A percentile compares a stretch with the other conserved stretches of the same genome.
These are phyloP conservation scores for Antigone vipio DNA, from an alignment of 2,113 vertebrate genomes.

Conservation along the genomic window DNA sequence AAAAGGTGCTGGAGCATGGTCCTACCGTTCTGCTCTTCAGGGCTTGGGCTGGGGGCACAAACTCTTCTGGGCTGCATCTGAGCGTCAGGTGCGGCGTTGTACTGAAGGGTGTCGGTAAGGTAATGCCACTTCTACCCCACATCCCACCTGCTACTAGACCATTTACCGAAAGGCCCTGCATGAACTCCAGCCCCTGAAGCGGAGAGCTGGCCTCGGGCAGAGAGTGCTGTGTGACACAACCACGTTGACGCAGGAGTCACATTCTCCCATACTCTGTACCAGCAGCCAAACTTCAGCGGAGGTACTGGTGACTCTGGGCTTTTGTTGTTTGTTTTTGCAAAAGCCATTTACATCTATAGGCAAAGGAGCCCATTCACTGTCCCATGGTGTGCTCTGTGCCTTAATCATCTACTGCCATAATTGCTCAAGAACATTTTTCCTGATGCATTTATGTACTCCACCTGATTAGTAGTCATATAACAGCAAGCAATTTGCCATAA, in stretches of 20 bases:
- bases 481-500: conserved; percentile 61
- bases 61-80: not conserved
- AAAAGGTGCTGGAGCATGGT: fast-evolving
- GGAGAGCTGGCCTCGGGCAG: fast-evolving
- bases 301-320: not conserved
- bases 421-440: conserved; percentile 27
- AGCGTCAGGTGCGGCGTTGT: fast-evolving
- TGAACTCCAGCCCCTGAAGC: not conserved
- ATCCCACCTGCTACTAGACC: fast-evolving
- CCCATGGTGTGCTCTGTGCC: not conserved
- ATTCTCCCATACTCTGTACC: fast-evolving
- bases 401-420: not conserved
- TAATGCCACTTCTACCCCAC: fast-evolving
- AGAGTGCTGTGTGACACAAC: not conserved
- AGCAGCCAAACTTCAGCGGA: not conserved
- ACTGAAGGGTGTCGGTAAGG: not conserved
- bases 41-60: not conserved
- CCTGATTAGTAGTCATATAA: conserved; percentile 57
- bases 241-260: fast-evolving
- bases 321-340: not conserved
- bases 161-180: not conserved
- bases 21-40: not conserved
- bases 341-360: not conserved
- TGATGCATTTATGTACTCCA: conserved; percentile 32
- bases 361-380: not conserved